Conservation (phyloP, 2,797 vertebrate species). For the Rhincodon typus region DNA sequence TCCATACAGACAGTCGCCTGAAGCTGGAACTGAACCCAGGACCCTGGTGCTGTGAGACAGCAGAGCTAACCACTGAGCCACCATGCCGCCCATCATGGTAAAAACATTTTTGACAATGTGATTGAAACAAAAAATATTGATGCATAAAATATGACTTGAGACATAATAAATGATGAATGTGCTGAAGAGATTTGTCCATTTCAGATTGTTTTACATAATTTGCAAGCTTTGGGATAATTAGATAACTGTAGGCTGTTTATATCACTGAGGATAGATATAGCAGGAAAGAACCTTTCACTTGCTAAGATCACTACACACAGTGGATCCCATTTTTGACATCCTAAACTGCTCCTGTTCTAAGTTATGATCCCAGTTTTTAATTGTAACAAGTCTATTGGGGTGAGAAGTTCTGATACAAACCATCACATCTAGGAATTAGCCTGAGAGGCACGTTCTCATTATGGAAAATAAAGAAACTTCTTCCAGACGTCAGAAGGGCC, state of each 20-base stretch:
- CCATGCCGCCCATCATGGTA: too few relatives aligned
- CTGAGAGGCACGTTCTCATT: too few relatives aligned
- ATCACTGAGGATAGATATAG: too few relatives aligned
- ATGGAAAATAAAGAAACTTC: too few relatives aligned
- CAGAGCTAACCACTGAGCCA: too few relatives aligned
- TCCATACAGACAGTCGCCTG: too few relatives aligned
- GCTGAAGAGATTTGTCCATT: neutral
- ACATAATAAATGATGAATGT: neutral
- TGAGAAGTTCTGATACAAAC: too few relatives aligned
- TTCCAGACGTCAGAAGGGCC: too few relatives aligned
- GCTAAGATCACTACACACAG: neutral
- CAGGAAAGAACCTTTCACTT: neutral
- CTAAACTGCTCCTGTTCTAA: neutral
- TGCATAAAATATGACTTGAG: neutral
- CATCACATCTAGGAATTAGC: too few relatives aligned
- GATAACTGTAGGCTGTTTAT: neutral
- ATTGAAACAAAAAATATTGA: neutral
- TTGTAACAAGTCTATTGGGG: neutral
- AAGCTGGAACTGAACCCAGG: too few relatives aligned
- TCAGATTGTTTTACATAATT: neutral
- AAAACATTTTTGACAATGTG: neutral
- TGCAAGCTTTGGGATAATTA: neutral
- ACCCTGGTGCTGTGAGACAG: too few relatives aligned
- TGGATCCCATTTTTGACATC: neutral
- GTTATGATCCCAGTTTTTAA: neutral